Conservation (phyloP, 2,797 vertebrate genomes). For the Octomys mimax region DNA sequence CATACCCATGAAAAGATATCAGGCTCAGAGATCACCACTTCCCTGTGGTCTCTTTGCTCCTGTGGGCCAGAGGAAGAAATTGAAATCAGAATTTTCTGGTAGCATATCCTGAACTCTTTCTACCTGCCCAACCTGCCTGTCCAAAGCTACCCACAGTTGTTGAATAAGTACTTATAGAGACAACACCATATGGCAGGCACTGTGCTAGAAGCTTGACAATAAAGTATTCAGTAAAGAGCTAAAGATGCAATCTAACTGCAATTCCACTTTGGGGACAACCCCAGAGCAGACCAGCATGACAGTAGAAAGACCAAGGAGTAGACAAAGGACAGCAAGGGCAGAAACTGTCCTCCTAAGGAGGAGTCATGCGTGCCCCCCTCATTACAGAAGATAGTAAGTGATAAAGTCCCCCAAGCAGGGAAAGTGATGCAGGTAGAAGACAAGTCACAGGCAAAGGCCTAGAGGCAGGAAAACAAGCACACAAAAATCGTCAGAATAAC, state of each 20-base stretch:
- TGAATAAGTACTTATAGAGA: slow-evolving; percentile 14
- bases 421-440: neutral
- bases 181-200: neutral
- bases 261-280: neutral
- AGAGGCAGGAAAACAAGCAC: neutral
- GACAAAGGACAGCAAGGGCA: fast-evolving
- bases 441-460: neutral
- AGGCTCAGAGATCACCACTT: neutral
- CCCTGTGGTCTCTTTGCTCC: neutral
- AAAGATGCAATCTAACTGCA: neutral
- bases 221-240: neutral
- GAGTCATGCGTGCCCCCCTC: neutral
- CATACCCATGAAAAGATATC: neutral
- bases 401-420: neutral
- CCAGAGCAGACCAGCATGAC: neutral
- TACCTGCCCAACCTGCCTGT: neutral
- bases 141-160: neutral
- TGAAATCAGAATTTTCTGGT: neutral
- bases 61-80: neutral
- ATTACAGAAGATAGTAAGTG: neutral
- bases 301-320: neutral
- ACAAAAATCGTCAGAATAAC: neutral
- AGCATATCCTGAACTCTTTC: neutral
- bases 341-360: neutral
- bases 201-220: neutral